Evolutionary conservation across 2,888 invertebrate species (phyloP).

Genomic region (Acleris cristana): DNA sequence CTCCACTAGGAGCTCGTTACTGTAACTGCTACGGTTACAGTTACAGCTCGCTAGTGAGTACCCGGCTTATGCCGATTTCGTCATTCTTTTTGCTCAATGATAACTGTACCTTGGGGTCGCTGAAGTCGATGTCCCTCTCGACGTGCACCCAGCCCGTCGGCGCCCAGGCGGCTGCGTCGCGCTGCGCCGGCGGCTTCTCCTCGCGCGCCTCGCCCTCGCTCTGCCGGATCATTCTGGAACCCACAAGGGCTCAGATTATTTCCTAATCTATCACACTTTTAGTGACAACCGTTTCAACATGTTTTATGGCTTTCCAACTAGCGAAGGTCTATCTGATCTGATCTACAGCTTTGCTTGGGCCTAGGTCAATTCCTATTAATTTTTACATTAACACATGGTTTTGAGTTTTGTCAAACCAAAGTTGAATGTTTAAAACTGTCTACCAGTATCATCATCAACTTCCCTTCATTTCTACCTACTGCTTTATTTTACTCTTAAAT

Average conservation of each 20-base stretch:
- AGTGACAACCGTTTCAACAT: too few species aligned
- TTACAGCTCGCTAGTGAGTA: too few species aligned
- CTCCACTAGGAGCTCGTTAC: too few species aligned
- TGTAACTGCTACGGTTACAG: too few species aligned
- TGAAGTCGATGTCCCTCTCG: conserved; percentile 89
- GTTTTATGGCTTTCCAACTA: background rate
- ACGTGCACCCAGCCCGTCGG: conserved; percentile 92
- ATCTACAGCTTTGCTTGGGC: background rate
- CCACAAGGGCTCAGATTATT: background rate
- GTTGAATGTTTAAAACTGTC: too few species aligned
- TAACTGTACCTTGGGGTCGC: conserved; percentile 87
- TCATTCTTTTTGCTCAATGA: too few species aligned
- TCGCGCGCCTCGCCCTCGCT: conserved; percentile 61
- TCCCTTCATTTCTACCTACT: background rate
- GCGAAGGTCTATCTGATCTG: background rate
- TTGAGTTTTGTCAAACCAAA: too few species aligned
- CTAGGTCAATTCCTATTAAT: background rate
- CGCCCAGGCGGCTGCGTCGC: conserved; percentile 87
- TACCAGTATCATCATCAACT: too few species aligned
- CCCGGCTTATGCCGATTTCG: too few species aligned
- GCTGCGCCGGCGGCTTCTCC: conserved; percentile 51
- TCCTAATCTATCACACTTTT: too few species aligned
- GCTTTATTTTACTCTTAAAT: too few species aligned
- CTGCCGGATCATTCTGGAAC: conserved; percentile 76
- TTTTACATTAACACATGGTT: too few species aligned